Base-by-base conservation (phyloP, 2,797 vertebrate species). In the Podarcis lilfordi region DNA sequence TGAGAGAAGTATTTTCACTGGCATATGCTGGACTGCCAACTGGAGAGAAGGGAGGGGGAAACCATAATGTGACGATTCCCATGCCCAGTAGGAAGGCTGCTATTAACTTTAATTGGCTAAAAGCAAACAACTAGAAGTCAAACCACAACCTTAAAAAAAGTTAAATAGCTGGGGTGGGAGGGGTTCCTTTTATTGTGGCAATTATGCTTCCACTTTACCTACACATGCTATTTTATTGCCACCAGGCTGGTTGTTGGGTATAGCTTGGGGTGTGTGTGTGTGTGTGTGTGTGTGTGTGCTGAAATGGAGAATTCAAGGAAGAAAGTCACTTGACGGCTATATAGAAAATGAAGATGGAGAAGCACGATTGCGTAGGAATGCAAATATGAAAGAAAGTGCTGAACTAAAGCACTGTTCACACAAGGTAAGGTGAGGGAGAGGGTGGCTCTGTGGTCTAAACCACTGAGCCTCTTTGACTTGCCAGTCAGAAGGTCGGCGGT, bases 61-160 rank as follows among this genome's bases (percentile, higher is more conserved):
- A 82, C 82, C 74, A 84, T 86, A 29, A 35, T 7, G 9, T 32
- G 15, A 79, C 40, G 81, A 2, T 74, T 61, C 0, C 43, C 71
- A 79, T 81, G 78, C 29, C n/a, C 76, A 83, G 83, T 45, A 37
- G 71, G 11, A 89, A 89, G 61, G 50, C 68, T 71, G 23, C 5
- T 72, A 45, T 84, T 86, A 86, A 86, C 40, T 66, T 86, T 89
- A 89, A 89, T 89, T 86, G 72, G 71, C n/a, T 76, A 79, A 25
- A 23, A 82, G 82, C 50, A 90, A 88, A 84, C 0, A 32, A 61
- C 32, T 37, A 75, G 27, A 66, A 89, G 29, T 64, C n/a, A 88
- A 85, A 69, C 1, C 0, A 55, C 21, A n/a, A 5, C 27, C 0
- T n/a, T 45, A 32, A 35, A 45, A 69, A 21, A 55, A 79, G 3